Percentiles rank a stretch among this genome's conserved stretches.
Evolutionary conservation across 2,888 invertebrate genomes (phyloP).

Genomic region (Drosophila incognita): DNA sequence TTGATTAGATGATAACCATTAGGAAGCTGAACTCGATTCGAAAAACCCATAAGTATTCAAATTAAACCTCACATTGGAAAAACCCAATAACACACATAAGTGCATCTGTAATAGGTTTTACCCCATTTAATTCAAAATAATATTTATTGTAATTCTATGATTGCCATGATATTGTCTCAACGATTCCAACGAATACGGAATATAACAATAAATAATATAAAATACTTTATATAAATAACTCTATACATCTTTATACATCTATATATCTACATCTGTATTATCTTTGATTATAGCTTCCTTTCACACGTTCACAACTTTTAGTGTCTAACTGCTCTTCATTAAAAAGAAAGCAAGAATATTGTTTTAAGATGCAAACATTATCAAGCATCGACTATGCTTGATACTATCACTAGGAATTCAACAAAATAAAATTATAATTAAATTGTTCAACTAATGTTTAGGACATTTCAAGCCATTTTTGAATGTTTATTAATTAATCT

Average conservation of each 20-base stretch:
- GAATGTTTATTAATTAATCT: not conserved
- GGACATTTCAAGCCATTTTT: not conserved
- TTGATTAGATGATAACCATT: not conserved
- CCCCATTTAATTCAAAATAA: not conserved
- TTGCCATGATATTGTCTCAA: not conserved
- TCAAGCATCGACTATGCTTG: not conserved
- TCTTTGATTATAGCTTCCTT: not conserved
- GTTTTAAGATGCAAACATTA: not conserved
- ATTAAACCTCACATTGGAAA: not conserved
- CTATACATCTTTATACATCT: not conserved
- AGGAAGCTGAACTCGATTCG: not conserved
- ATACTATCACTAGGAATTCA: not conserved
- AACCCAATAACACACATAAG: not conserved
- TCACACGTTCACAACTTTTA: not conserved
- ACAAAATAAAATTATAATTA: not conserved
- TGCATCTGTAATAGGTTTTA: constrained; percentile 1
- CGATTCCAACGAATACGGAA: not conserved
- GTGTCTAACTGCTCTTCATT: not conserved
- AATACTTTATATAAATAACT: not conserved
- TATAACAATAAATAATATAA: not conserved
- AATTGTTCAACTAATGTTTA: not conserved
- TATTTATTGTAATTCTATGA: not conserved
- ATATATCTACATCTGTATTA: not conserved
- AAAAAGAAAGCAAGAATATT: not conserved
- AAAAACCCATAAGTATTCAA: not conserved